Percentiles rank a stretch among this genome's conserved stretches.
phyloP scores from a whole-genome alignment of 2,113 vertebrate genomes.

The Polyodon spathula region DNA sequence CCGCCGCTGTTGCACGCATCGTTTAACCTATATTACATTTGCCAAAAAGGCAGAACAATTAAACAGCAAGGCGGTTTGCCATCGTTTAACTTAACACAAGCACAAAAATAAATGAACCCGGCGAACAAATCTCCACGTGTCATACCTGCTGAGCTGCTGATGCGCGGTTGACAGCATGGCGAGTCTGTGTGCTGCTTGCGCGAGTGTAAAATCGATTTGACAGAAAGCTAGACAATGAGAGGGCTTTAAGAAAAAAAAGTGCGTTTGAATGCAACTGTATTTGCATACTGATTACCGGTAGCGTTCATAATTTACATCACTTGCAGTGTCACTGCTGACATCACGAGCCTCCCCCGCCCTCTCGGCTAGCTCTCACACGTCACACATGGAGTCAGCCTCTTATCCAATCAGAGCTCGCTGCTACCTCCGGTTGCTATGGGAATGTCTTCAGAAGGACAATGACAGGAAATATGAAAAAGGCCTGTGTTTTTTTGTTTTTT shows the following conservation, averaged over 20 bases:
- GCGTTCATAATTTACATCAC: slow-evolving; percentile 16
- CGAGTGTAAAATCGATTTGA: not conserved
- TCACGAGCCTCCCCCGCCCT: slow-evolving; percentile 23
- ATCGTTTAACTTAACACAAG: too few species aligned
- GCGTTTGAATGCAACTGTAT: not conserved
- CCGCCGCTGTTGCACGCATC: too few species aligned
- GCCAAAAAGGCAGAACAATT: too few species aligned
- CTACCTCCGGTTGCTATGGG: slow-evolving; percentile 13
- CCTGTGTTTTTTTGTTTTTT: not conserved
- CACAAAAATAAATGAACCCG: too few species aligned
- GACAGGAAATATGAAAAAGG: slow-evolving; percentile 14
- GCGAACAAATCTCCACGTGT: not conserved
- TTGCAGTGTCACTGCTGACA: slow-evolving; percentile 13
- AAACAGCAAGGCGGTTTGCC: too few species aligned
- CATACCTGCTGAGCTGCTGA: slow-evolving; percentile 47
- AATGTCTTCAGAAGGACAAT: not conserved
- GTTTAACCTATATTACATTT: too few species aligned
- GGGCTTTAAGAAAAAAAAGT: slow-evolving; percentile 4
- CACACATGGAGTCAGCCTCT: not conserved
- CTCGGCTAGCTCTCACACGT: slow-evolving; percentile 1
- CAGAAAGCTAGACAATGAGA: not conserved
- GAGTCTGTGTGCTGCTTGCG: too few species aligned
- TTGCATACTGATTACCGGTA: not conserved
- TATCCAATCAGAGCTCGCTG: slow-evolving; percentile 15
- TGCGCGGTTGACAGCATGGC: slow-evolving; percentile 16